A percentile compares a stretch with the other conserved stretches of the same genome.
Evolutionary conservation across 2,113 vertebrate genomes (phyloP).

Genomic region (Callithrix jacchus): DNA sequence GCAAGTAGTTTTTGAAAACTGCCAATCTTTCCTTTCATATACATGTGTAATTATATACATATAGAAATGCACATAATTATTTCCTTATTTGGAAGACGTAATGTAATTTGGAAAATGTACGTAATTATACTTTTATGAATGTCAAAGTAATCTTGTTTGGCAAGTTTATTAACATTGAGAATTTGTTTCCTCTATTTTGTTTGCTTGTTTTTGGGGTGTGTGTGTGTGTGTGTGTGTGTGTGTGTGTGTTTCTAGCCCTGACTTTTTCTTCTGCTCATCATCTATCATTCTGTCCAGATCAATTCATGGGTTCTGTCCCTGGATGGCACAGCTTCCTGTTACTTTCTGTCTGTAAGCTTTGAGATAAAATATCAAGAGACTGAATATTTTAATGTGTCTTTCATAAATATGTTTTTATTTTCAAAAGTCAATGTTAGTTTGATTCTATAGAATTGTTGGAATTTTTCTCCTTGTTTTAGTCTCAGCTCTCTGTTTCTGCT

Average conservation of each 20-base stretch:
- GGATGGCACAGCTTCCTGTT: constrained; percentile 25
- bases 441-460: background rate
- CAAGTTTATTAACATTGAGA: background rate
- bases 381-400: background rate
- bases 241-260: background rate
- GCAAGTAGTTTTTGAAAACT: background rate
- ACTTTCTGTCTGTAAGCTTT: background rate
- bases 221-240: no score
- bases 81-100: background rate
- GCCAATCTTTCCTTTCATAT: background rate
- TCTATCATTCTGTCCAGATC: constrained; percentile 19
- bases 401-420: constrained; percentile 27
- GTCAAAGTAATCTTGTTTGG: background rate
- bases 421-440: background rate
- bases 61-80: background rate
- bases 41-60: background rate
- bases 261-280: background rate
- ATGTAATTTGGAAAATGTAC: background rate
- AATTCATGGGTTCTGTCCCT: background rate
- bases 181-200: background rate
- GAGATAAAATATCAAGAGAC: background rate
- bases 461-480: background rate
- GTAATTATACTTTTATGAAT: background rate
- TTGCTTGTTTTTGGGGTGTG: no score
- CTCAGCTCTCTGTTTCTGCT: constrained; percentile 27